A percentile compares a stretch with the other conserved stretches of the same genome.
Conservation (phyloP, 2,113 vertebrate genomes). For the Neodontobutis hainanensis region DNA sequence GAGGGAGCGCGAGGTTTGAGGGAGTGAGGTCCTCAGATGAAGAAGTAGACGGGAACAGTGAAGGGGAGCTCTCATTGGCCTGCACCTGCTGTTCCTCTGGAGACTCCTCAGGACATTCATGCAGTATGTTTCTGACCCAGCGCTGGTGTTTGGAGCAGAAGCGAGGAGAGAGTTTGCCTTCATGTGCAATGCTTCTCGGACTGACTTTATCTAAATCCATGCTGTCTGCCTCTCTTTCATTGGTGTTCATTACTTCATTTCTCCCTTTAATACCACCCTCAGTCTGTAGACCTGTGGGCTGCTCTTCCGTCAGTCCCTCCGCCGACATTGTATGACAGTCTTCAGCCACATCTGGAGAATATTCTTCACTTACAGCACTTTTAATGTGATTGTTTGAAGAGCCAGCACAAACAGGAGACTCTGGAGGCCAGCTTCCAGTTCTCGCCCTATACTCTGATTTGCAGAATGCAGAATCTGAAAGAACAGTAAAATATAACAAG, state of each 20-base stretch:
- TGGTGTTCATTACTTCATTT: not conserved
- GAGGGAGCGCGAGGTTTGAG: constrained; percentile 28
- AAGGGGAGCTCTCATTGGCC: constrained; percentile 11
- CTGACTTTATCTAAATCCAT: not conserved
- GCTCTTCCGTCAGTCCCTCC: not conserved
- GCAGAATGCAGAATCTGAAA: constrained; percentile 51
- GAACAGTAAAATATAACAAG: not conserved
- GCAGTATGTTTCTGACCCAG: constrained; percentile 74
- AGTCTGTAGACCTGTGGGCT: not conserved
- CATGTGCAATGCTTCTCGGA: not conserved
- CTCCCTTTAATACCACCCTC: not conserved
- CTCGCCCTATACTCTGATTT: not conserved
- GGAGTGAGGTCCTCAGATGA: constrained; percentile 65
- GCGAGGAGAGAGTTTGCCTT: constrained; percentile 29
- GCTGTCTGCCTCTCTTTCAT: not conserved
- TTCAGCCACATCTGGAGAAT: not conserved
- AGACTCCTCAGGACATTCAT: constrained; percentile 63
- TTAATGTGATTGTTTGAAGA: not conserved
- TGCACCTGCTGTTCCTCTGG: constrained; percentile 32
- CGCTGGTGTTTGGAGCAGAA: constrained; percentile 76
- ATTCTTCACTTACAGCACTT: not conserved
- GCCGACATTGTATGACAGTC: not conserved
- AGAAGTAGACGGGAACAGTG: constrained; percentile 35
- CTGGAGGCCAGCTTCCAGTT: not conserved
- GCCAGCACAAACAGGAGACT: not conserved